Base-by-base conservation (phyloP, 1,140 invertebrate species). In the Stratiolaelaps scimitus region DNA sequence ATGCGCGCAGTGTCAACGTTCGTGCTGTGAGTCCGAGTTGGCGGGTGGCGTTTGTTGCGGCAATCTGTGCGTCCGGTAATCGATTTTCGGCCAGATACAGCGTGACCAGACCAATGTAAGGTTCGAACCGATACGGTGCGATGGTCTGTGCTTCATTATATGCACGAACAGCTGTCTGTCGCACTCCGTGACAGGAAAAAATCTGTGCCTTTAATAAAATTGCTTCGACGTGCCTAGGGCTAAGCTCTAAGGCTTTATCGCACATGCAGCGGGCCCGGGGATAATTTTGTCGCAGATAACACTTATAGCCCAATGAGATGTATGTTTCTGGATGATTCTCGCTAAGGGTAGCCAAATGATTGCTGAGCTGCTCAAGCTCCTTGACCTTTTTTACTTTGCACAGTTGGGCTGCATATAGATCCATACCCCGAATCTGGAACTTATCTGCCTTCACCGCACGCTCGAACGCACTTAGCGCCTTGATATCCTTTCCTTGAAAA, bases 131-230 rank as follows among this genome's bases (percentile, higher is more conserved):
- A 69, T 78, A 75, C 7, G 81, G 78, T 34, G 78, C 78, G 40
- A 80, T 74, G 70, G 83, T 80, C 69, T 85, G 78, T 0, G 84
- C 86, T 74, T 88, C 84, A 69, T 83, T 78, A 74, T 85, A 87
- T 72, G 85, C 82, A 45, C 79, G 75, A 1, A 83, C 77, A 7
- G 86, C 84, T 68, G 87, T 85, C 65, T 81, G 79, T 70, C 80
- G 81, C 69, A 85, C 85, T 72, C 85, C 86, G 56, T 86, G 75
- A 68, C 86, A 82, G 30, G 84, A 75, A 1, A 88, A 75, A 47
- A 85, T 81, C 70, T 80, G 80, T 1, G 84, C 86, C 67, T 85
- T 82, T 7, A 87, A 72, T 44, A 88, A 76, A 10, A 84, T 75
- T 0, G 84, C 84, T 72, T 88, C 85, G n/a, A 85, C 77, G 71